Base-by-base conservation (phyloP, 2,797 vertebrate species). In the Manis javanica region DNA sequence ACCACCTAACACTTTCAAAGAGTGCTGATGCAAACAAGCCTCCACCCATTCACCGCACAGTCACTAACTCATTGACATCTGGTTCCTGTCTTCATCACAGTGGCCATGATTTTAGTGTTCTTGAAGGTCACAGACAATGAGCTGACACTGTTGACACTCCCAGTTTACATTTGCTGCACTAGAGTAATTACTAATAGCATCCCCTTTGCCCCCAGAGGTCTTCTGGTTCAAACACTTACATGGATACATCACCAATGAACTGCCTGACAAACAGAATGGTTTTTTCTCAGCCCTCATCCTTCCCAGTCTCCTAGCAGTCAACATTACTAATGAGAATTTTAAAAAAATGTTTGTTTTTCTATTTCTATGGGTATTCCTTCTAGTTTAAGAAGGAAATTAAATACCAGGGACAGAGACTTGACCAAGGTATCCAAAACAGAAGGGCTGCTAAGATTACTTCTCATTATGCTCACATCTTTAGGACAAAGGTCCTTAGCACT, bases 271-370 rank as follows among this genome's bases (percentile, higher is more conserved):
- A 83, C 10, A 51, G 2, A 46, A 53, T 14, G 24, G 55, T 29
- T 37, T 55, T 34, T 34, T 13, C 91, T 59, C 13, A 53, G 61
- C 26, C 5, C 23, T 42, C 49, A 11, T 51, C 64, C 7, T 71
- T 7, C 15, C n/a, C 23, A 69, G 10, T 63, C 31, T 78, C 74
- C 51, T 1, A 55, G 57, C 23, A 29, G 21, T 71, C 68, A 59
- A 71, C 2, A 21, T 68, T 14, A 71, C 15, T 34, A 24, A 61
- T 4, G 15, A 26, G 46, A 18, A 64, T 69, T 85, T 1, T 66
- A 34, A 90, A 90, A 91, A 94, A 82, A 75, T 34, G 39, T 69
- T 88, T 83, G 21, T 87, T 61, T 79, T 57, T 57, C 69, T 53
- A 46, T 59, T 85, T 96, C 72, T 6, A 4, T 5, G 39, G 64